Evolutionary conservation across 2,113 vertebrate genomes (phyloP), one percentile per base, ranked within the genome.

Genomic region (Erpornis zantholeuca): DNA sequence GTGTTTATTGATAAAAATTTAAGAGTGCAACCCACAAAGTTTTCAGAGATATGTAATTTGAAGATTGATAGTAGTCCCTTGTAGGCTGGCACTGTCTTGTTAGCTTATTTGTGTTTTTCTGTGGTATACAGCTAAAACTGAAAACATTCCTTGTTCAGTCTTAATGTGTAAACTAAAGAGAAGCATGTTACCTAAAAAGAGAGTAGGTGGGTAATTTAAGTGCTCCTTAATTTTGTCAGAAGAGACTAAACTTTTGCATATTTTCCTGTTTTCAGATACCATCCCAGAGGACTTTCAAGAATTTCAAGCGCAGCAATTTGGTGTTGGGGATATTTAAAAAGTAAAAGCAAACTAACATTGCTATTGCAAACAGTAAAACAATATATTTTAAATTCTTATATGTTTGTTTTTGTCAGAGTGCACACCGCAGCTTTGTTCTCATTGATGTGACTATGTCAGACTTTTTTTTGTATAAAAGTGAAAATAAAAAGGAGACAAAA

Each of bases 231-330:
- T 92, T 92, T 75, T 86, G 33, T 66, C 19, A 40, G 53, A 63
- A 61, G 14, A 68, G 5, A 50, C 35, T 96, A 35, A 97, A 81
- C 19, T 57, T 59, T 6, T 76, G 29, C 12, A 0, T 82, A 7
- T 65, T 84, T 82, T 96, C n/a, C 88, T 81, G 44, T 83, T 97
- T 94, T 68, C 98, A 99, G 99, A 99, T 76, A 99, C 99, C 65
- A 99, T 99, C 92, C 99, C 99, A 78, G 98, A 97, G 76, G 99
- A 99, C 97, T 99, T 99, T 42, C 97, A 99, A 93, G 98, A 99
- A 83, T 98, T 98, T 88, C 98, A 97, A 84, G 95, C 97, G 66
- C 98, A 98, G 97, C 97, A 98, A 60, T 97, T 98, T 84, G 95
- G 98, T 40, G 95, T 98, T 97, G 97, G 98, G 81, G 96, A 98